Base-by-base conservation (phyloP, 2,113 vertebrate species). In the Symphodus melops region DNA sequence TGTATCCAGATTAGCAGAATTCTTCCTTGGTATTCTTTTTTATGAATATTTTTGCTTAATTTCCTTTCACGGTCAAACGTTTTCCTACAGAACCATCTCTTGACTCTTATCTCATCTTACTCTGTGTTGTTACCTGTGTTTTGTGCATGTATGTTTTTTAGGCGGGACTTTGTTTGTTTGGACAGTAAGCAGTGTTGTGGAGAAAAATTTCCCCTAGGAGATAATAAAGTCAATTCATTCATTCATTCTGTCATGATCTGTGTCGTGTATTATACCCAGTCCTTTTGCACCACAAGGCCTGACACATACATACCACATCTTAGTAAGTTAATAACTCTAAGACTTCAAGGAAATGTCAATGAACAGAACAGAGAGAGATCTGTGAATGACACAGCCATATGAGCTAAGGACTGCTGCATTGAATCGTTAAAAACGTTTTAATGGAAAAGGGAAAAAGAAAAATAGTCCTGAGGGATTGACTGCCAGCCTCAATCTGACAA, bases 341-440 rank as follows among this genome's bases (percentile, higher is more conserved):
- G 53, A 68, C 16, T 14, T 53, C 23, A 25, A 36, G 28, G 44
- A 42, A 12, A 64, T 76, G 67, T 21, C 68, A 68, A 79, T 69
- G 54, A 77, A 80, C 72, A 87, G 77, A 77, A n/a, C n/a, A 75
- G 77, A 76, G 80, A 76, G 80, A 75, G 75, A 83, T 75, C 75
- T 82, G 66, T 82, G 28, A 72, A 74, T 74, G 1, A 65, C 80
- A 77, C 13, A 5, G 54, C 8, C 19, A 17, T 10, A 14, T 56
- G 12, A 57, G n/a, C 44, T 9, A 2, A 9, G 42, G 25, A 6
- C 42, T 41, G 23, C 33, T 66, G 46, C 20, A 49, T 1, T 48
- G 14, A 55, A 11, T 8, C 9, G n/a, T 16, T 28, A 57, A 66
- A 61, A 42, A 71, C 21, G 49, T 1, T 2, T 49, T 13, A 21